Evolutionary conservation across 2,113 vertebrate species (phyloP).

Genomic region (Neotragus pygmaeus): DNA sequence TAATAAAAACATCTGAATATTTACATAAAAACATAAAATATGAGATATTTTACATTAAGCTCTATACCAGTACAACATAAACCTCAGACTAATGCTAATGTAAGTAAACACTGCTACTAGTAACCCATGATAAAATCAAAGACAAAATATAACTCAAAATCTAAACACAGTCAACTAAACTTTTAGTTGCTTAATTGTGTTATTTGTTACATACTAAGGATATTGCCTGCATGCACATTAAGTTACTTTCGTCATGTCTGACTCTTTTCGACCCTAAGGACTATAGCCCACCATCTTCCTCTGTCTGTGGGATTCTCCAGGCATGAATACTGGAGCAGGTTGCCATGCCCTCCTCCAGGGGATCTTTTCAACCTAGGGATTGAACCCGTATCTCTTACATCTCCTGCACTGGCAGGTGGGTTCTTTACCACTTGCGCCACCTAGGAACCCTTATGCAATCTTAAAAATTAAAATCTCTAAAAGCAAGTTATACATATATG

Average conservation of each 20-base stretch:
- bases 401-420: background rate
- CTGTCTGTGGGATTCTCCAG: background rate
- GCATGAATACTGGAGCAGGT: background rate
- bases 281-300: background rate
- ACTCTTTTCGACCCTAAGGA: background rate
- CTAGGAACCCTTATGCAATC: background rate
- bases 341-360: background rate
- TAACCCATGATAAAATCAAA: background rate
- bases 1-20: background rate
- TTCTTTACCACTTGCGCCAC: background rate
- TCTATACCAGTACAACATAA: background rate
- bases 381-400: background rate
- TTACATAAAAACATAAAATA: background rate
- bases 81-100: background rate
- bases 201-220: background rate
- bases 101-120: background rate
- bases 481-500: background rate
- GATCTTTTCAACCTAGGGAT: background rate
- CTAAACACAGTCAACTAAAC: background rate
- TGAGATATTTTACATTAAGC: background rate
- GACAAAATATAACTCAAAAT: background rate
- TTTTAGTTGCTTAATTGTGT: background rate
- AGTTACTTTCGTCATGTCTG: background rate
- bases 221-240: background rate
- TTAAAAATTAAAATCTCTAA: background rate